Evolutionary conservation across 2,113 vertebrate species (phyloP).

Genomic region (Hippocampus zosterae): DNA sequence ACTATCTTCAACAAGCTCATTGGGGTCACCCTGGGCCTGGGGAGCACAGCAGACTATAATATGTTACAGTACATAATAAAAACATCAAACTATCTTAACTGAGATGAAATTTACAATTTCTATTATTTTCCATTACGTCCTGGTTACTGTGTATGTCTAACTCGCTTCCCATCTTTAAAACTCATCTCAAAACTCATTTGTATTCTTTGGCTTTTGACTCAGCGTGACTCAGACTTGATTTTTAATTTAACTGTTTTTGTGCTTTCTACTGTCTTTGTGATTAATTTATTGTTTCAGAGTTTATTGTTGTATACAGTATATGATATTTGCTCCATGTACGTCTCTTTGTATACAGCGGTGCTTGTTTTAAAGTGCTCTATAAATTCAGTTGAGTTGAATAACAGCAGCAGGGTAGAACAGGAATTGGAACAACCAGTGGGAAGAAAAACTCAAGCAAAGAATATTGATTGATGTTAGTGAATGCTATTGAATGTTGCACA

Average conservation of each 20-base stretch:
- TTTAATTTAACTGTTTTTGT: too few relatives aligned
- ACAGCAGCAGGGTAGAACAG: not conserved
- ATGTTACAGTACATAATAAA: not conserved
- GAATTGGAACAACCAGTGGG: not conserved
- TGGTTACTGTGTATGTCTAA: not conserved
- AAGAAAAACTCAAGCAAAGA: not conserved
- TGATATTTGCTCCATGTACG: too few relatives aligned
- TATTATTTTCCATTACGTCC: not conserved
- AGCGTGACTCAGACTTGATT: too few relatives aligned
- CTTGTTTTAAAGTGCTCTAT: too few relatives aligned
- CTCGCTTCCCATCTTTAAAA: too few relatives aligned
- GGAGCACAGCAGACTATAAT: slow-evolving; percentile 5
- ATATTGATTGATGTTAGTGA: not conserved
- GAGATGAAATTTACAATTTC: not conserved
- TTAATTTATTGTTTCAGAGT: too few relatives aligned
- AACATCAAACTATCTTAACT: not conserved
- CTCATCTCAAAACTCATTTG: too few relatives aligned
- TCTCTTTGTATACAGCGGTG: too few relatives aligned
- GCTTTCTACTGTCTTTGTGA: too few relatives aligned
- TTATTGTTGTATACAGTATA: too few relatives aligned
- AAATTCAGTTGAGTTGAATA: not conserved
- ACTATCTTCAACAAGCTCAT: not conserved
- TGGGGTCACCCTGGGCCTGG: not conserved
- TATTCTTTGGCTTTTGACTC: too few relatives aligned
- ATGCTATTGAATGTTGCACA: not conserved